Evolutionary conservation across 2,797 vertebrate species (phyloP).

Genomic region (Leucoraja ocellata): DNA sequence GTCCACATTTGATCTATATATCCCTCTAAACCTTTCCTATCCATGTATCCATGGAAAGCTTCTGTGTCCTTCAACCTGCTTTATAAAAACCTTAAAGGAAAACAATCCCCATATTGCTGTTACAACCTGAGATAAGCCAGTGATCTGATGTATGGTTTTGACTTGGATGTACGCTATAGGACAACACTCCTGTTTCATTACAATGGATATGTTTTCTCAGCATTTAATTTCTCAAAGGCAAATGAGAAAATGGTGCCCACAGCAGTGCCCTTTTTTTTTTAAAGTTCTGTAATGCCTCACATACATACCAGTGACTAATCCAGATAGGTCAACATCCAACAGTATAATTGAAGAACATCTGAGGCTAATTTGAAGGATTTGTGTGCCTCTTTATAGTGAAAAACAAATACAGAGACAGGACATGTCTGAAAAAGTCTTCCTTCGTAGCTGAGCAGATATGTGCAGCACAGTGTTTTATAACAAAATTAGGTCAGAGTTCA

Average conservation of each 20-base stretch:
- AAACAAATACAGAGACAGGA: background rate
- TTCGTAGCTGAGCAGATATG: background rate
- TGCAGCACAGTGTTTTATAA: background rate
- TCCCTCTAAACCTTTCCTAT: too few species aligned
- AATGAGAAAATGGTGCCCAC: background rate
- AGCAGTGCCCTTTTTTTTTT: background rate
- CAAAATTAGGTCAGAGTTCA: conserved; percentile 35
- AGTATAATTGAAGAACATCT: conserved; percentile 10
- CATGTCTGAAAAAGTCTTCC: background rate
- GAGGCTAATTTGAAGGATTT: conserved; percentile 23
- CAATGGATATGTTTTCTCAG: background rate
- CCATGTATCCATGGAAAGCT: background rate
- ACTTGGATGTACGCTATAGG: background rate
- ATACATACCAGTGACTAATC: background rate
- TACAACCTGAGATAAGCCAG: too few species aligned
- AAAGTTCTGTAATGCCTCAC: background rate
- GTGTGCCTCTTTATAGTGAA: background rate
- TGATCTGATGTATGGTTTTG: background rate
- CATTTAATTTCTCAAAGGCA: background rate
- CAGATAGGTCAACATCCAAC: background rate
- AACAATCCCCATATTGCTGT: background rate
- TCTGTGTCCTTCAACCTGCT: background rate
- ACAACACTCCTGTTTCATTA: background rate
- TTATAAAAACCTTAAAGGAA: background rate
- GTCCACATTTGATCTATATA: too few species aligned